Percentiles rank a stretch among this genome's conserved stretches.
Conservation (phyloP, 2,797 vertebrate species). For the Carduelis carduelis region DNA sequence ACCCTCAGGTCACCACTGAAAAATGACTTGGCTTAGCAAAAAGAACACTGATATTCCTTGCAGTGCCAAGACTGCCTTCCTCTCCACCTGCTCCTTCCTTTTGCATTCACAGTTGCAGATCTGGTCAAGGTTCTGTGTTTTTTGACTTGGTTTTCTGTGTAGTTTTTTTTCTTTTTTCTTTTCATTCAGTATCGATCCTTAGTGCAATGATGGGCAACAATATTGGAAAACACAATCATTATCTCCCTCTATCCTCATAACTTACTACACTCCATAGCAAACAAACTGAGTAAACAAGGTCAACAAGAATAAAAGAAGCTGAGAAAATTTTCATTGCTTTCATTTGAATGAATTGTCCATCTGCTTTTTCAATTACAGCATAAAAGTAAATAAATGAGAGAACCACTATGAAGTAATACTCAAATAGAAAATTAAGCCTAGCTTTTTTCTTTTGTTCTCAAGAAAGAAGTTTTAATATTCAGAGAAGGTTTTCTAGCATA, state of each 20-base stretch:
- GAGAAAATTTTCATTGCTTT: not conserved
- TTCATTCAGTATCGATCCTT: conserved; percentile 45
- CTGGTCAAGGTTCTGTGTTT: not conserved
- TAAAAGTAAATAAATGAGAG: conserved; percentile 1
- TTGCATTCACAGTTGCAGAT: not conserved
- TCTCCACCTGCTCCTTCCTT: not conserved
- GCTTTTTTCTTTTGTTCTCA: not conserved
- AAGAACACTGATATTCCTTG: not conserved
- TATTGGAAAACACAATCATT: conserved; percentile 58
- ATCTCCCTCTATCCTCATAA: conserved; percentile 31
- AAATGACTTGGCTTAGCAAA: conserved; percentile 5
- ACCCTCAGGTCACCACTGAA: not conserved
- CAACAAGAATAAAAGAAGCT: conserved; percentile 7
- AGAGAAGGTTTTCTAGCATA: not conserved
- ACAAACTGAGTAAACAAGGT: conserved; percentile 58
- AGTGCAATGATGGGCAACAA: not conserved
- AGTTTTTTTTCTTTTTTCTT: not conserved
- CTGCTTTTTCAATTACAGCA: conserved; percentile 25
- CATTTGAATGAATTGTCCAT: conserved; percentile 6
- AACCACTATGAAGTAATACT: not conserved
- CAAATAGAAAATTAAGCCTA: not conserved
- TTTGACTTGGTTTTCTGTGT: not conserved
- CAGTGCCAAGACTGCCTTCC: not conserved
- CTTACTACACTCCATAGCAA: conserved; percentile 33
- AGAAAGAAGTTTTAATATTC: not conserved